Conservation (phyloP, 2,797 vertebrate species). For the Buphagus erythrorhynchus region DNA sequence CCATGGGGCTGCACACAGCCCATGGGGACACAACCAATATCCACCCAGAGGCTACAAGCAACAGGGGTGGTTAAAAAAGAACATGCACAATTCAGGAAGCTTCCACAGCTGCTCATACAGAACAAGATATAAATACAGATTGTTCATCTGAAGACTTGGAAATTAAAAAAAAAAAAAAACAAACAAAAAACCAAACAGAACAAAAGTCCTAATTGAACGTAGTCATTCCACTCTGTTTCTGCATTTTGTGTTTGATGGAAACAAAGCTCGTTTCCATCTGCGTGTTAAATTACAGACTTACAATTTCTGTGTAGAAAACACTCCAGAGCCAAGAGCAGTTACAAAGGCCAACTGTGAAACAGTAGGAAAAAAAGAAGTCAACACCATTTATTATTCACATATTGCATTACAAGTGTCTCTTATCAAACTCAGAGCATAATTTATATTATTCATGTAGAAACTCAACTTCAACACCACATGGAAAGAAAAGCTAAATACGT, state of each 20-base stretch:
- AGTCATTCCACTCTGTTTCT: not conserved
- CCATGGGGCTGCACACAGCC: not conserved
- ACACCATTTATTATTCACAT: slow-evolving; percentile 84
- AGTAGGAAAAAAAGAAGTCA: slow-evolving; percentile 67
- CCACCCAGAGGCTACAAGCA: slow-evolving; percentile 39
- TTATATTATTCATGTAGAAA: slow-evolving; percentile 76
- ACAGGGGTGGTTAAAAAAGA: not conserved
- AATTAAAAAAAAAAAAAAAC: not conserved
- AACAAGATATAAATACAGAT: slow-evolving; percentile 31
- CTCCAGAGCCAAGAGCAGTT: slow-evolving; percentile 43
- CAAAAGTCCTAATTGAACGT: not conserved
- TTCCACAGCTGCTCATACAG: slow-evolving; percentile 39
- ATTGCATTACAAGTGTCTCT: slow-evolving; percentile 74
- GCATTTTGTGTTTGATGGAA: not conserved
- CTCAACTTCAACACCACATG: slow-evolving; percentile 62
- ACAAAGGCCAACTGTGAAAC: slow-evolving; percentile 82
- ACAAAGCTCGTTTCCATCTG: not conserved
- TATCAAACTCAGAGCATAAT: slow-evolving; percentile 69
- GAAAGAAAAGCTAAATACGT: slow-evolving; percentile 52
- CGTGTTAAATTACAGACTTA: slow-evolving; percentile 46
- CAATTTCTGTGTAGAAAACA: slow-evolving; percentile 34
- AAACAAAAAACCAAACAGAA: not conserved
- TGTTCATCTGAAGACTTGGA: slow-evolving; percentile 1
- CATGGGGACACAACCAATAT: not conserved
- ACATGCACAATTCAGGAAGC: not conserved